These are phyloP conservation scores for Alauda arvensis DNA, from an alignment of 2,797 vertebrate species.

Conservation along the genomic window DNA sequence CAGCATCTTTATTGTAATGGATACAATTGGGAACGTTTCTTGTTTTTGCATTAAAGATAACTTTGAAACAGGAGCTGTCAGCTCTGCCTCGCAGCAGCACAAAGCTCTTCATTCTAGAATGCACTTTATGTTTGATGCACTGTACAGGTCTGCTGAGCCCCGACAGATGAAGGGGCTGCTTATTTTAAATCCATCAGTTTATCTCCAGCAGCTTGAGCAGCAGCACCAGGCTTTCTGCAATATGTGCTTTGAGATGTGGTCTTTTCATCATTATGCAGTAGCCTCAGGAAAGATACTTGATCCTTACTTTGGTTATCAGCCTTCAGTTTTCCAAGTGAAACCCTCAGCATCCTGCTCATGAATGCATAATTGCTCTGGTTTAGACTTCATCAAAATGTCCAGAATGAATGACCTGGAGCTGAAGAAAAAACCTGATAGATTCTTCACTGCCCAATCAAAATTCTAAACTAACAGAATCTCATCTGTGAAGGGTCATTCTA, in stretches of 20 bases:
- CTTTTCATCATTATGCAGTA: conserved; percentile 38
- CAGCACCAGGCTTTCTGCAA: background rate
- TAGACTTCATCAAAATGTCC: conserved; percentile 24
- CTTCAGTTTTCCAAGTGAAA: conserved; percentile 58
- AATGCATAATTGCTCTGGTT: conserved; percentile 54
- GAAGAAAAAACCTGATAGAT: conserved; percentile 10
- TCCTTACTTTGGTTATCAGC: conserved; percentile 44
- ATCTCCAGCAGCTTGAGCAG: background rate
- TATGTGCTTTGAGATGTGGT: background rate
- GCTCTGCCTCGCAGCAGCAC: conserved; percentile 20
- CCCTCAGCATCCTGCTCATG: conserved; percentile 50
- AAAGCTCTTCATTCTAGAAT: background rate
- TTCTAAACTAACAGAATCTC: conserved; percentile 2
- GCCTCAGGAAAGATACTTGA: conserved; percentile 56
- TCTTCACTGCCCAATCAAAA: background rate
- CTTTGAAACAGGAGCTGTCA: conserved; percentile 58
- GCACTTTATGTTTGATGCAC: background rate
- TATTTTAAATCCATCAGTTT: conserved; percentile 9
- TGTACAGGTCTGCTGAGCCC: background rate
- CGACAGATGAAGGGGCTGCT: background rate
- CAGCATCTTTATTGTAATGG: conserved; percentile 29
- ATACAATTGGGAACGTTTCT: conserved; percentile 42
- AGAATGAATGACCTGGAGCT: conserved; percentile 29
- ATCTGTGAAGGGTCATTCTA: background rate
- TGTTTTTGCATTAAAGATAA: conserved; percentile 43